Percentiles rank a stretch among this genome's conserved stretches.
These are phyloP conservation scores for Periophthalmus modestus DNA, from an alignment of 2,113 vertebrate genomes.

Conservation along the genomic window DNA sequence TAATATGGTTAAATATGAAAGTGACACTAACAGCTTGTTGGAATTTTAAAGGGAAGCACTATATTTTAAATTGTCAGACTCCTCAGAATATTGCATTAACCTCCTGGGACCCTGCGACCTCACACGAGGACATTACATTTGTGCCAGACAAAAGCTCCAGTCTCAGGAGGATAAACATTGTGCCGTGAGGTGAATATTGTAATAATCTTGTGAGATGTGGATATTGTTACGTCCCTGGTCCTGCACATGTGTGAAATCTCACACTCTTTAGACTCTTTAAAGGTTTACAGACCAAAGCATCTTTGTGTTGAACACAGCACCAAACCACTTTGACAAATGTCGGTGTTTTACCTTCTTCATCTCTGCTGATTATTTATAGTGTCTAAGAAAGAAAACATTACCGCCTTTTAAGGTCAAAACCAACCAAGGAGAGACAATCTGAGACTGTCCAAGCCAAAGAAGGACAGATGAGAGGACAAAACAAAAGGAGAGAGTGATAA, in stretches of 20 bases:
- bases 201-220: no score
- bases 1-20: no score
- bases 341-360: constrained; percentile 1
- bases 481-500: constrained; percentile 35
- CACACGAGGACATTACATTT: no score
- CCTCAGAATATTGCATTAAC: no score
- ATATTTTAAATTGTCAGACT: no score
- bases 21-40: no score
- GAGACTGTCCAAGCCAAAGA: constrained; percentile 8
- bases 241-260: no score
- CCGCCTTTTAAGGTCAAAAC: not conserved
- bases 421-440: not conserved
- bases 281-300: not conserved
- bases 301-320: constrained; percentile 31
- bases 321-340: constrained; percentile 28
- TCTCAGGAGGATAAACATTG: no score
- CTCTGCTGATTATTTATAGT: constrained; percentile 8
- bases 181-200: no score
- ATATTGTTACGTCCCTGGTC: no score
- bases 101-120: no score
- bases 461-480: constrained; percentile 43
- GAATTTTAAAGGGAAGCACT: not conserved
- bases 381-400: not conserved
- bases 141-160: no score
- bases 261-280: not conserved